Evolutionary conservation across 1,140 invertebrate genomes (phyloP).

Genomic region (Zaprionus tsacasi): DNA sequence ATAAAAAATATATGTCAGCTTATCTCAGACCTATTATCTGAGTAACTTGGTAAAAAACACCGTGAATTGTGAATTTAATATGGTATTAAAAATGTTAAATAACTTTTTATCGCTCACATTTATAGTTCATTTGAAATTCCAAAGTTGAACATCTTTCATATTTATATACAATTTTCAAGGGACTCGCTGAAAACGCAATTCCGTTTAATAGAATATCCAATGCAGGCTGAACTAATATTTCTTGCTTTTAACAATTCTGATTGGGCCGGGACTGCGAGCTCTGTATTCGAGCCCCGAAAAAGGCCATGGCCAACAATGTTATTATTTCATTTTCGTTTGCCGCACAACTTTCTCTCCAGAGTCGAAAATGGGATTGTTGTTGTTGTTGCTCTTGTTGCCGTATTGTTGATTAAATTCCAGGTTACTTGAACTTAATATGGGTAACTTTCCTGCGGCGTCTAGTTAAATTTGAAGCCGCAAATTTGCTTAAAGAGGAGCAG

Average conservation of each 20-base stretch:
- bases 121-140: neutral
- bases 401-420: conserved; percentile 53
- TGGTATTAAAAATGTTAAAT: neutral
- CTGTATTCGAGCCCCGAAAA: neutral
- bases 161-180: neutral
- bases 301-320: conserved; percentile 40
- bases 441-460: neutral
- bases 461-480: conserved; percentile 12
- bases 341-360: neutral
- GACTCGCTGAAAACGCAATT: conserved; percentile 2
- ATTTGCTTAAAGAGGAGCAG: conserved; percentile 24
- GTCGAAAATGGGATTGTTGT: neutral
- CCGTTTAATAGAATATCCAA: conserved; percentile 5
- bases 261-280: neutral
- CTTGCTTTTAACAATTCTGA: conserved; percentile 28
- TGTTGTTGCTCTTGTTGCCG: neutral
- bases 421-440: conserved; percentile 41
- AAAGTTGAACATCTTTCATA: neutral
- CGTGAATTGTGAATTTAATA: too few relatives aligned
- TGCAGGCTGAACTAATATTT: conserved; percentile 16
- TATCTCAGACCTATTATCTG: too few relatives aligned
- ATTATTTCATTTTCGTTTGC: conserved; percentile 47
- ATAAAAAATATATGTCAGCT: too few relatives aligned
- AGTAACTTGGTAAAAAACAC: too few relatives aligned
- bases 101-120: neutral